A percentile compares a stretch with the other conserved stretches of the same genome.
These are phyloP conservation scores for Sesamia inferens DNA, from an alignment of 2,888 invertebrate species.

Conservation along the genomic window DNA sequence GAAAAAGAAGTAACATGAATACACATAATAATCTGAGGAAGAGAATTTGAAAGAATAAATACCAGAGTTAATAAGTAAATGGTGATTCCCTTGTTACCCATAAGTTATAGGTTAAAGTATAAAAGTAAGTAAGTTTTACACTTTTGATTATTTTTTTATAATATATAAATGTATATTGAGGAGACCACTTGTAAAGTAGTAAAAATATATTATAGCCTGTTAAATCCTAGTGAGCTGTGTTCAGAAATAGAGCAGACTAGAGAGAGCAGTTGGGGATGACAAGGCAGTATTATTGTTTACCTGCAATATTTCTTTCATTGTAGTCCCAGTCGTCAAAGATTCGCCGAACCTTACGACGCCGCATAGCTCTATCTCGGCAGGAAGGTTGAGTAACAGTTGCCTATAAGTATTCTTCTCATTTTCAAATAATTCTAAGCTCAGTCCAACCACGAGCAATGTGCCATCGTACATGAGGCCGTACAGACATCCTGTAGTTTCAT, in stretches of 20 bases:
- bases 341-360: conserved; percentile 93
- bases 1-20: conserved; percentile 52
- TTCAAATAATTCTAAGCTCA: conserved; percentile 92
- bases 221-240: background rate
- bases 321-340: conserved; percentile 90
- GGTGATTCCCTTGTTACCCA: background rate
- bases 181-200: background rate
- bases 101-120: background rate
- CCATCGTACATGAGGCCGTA: conserved; percentile 94
- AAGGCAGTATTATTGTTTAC: conserved; percentile 65
- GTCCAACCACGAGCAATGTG: conserved; percentile 92
- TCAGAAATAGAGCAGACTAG: background rate
- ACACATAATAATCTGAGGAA: background rate
- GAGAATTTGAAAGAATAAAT: background rate
- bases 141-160: no score
- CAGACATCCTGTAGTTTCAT: conserved; percentile 92
- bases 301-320: conserved; percentile 91
- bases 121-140: no score
- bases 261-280: background rate
- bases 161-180: no score
- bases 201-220: background rate
- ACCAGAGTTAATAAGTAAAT: background rate
- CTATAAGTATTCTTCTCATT: conserved; percentile 87
- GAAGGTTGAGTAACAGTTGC: conserved; percentile 91
- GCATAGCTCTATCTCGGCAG: conserved; percentile 94